Conservation (phyloP, 2,113 vertebrate genomes). For the Tachycineta bicolor region DNA sequence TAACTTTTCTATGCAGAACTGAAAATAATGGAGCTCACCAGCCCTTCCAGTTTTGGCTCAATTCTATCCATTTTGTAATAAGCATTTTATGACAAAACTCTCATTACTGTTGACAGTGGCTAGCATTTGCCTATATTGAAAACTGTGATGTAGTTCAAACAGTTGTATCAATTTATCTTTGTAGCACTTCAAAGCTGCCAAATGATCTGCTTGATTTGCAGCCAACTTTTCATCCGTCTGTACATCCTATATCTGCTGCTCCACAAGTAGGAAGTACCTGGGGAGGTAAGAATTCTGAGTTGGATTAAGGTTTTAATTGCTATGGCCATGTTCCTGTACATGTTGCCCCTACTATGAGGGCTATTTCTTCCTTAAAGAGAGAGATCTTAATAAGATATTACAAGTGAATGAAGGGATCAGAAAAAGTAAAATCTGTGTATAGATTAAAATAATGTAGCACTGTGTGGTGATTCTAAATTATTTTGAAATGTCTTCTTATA, state of each 20-base stretch:
- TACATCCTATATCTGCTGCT: conserved; percentile 81
- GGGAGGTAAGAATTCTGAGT: conserved; percentile 86
- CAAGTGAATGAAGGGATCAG: background rate
- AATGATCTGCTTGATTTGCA: conserved; percentile 94
- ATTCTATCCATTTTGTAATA: background rate
- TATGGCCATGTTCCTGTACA: background rate
- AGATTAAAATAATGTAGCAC: background rate
- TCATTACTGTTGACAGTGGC: background rate
- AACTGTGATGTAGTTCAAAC: conserved; percentile 16
- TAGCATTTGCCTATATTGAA: background rate
- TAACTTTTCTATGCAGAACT: background rate
- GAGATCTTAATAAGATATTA: background rate
- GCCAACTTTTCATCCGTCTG: conserved; percentile 88
- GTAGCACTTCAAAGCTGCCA: conserved; percentile 89
- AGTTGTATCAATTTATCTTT: conserved; percentile 60
- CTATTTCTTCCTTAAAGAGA: background rate
- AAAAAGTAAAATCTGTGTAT: background rate
- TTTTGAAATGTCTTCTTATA: background rate
- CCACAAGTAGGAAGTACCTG: conserved; percentile 89
- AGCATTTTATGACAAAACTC: background rate
- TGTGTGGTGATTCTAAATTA: background rate
- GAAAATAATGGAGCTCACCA: background rate
- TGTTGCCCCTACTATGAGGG: background rate
- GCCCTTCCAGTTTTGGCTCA: background rate
- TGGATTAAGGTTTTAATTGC: background rate